Evolutionary conservation across 1,140 invertebrate species (phyloP), one percentile per base, ranked within the genome.

Genomic region (Tenebrio molitor): DNA sequence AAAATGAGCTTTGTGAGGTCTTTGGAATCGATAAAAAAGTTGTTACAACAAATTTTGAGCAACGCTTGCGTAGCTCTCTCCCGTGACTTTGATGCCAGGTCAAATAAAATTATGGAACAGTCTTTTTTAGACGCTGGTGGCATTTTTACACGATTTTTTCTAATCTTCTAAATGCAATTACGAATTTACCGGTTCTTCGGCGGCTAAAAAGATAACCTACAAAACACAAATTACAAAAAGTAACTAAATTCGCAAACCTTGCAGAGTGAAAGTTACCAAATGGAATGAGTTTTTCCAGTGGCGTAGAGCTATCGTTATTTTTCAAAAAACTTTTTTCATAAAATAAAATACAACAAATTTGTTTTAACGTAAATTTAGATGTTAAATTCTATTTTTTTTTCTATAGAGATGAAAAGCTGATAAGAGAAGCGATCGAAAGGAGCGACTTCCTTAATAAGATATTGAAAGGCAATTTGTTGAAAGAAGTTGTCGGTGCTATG

Each of bases 381-480:
- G n/a, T n/a, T n/a, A n/a, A n/a, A n/a, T n/a, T n/a, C n/a, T n/a
- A n/a, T n/a, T n/a, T n/a, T n/a, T n/a, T 58, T 29, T 41, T 64
- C 76, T 76, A 33, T 29, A 81, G 80, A 15, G 78, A 81, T 14
- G 67, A 76, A 42, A 46, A 76, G 19, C 19, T 72, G 4, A 77
- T 81, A 14, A 63, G 74, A 12, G 65, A 73, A 23, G 74, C 77
- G 12, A 19, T 81, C 25, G 14, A 63, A 25, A 21, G 73, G 33
- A 80, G 79, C 44, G 79, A 81, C 4, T 80, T 80, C 70, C 73
- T 81, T 1, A 65, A 50, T 12, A 77, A 76, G 17, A 46, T 79
- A 15, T 34, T 81, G 5, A 44, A 70, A 15, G 73, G 65, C 6
- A 39, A 74, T 8, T 68, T 72, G 1, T 10, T 78, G 0, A 36